Conservation (phyloP, 1,140 invertebrate species). For the Nasonia giraulti region DNA sequence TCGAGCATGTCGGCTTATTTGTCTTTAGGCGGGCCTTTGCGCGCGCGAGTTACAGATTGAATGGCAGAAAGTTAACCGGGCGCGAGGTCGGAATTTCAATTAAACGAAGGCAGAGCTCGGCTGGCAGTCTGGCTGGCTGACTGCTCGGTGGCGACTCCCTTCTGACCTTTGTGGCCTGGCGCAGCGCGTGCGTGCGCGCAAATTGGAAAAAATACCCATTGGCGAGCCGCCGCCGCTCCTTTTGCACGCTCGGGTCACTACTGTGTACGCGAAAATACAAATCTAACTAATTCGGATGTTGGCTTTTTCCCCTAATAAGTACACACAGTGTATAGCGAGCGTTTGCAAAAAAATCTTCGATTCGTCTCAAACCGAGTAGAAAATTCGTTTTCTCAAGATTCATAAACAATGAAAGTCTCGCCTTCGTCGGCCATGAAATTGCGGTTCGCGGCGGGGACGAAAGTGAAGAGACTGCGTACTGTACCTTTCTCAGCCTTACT, state of each 20-base stretch:
- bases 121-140: too few relatives aligned
- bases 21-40: slow-evolving; percentile 35
- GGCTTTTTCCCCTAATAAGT: too few relatives aligned
- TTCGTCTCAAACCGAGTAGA: too few relatives aligned
- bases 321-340: too few relatives aligned
- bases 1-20: slow-evolving; percentile 45
- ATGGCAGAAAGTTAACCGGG: slow-evolving; percentile 42
- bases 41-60: slow-evolving; percentile 43
- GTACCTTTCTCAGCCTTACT: too few relatives aligned
- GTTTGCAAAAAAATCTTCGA: too few relatives aligned
- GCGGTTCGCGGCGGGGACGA: too few relatives aligned
- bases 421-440: too few relatives aligned
- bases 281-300: slow-evolving; percentile 17
- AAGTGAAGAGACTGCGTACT: too few relatives aligned
- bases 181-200: neutral
- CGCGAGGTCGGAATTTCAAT: slow-evolving; percentile 46
- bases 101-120: slow-evolving; percentile 32
- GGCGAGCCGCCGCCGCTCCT: slow-evolving; percentile 55
- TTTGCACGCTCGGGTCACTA: neutral
- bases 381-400: too few relatives aligned
- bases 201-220: slow-evolving; percentile 56
- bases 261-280: neutral
- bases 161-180: slow-evolving; percentile 28
- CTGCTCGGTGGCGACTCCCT: too few relatives aligned
- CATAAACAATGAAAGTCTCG: too few relatives aligned